Evolutionary conservation across 2,113 vertebrate genomes (phyloP), one percentile per base, ranked within the genome.

Genomic region (Nettapus auritus): DNA sequence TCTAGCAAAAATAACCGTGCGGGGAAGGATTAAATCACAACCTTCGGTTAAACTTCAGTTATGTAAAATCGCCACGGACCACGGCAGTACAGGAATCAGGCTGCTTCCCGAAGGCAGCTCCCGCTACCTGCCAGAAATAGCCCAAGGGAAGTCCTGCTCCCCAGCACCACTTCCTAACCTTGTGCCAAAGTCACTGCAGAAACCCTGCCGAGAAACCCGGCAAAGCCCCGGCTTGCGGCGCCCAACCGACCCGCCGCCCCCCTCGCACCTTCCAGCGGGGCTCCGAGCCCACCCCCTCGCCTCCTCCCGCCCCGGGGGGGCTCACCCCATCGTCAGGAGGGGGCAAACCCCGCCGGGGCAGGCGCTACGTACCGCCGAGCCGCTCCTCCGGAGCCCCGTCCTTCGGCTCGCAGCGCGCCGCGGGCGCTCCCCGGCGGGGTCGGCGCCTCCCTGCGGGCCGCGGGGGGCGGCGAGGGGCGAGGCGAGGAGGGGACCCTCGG

Each of bases 181-280:
- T 97, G 96, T 83, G 88, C 88, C 94, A 96, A 96, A 97, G 95
- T 96, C 96, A 97, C 93, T 94, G 94, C 95, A 94, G 91, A 89
- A 85, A 44, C 42, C 42, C 42, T 44, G 17, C 42, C 42, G 42
- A 44, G 42, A 44, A 44, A 48, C 46, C 46, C 46, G 46, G 46
- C 46, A 21, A 21, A 48, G 46, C 46, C 46, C 46, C 20, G 46
- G 46, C 46, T 48, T 22, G 46, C 20, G 11, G 46, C 46, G 10
- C 11, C 20, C 20, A 48, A 48, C 10, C 46, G 20, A 48, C 46
- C 46, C 20, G 46, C 46, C 46, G 46, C 46, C 21, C 46, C 20
- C 46, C 46, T 11, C 46, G 46, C 46, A 11, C 5, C 46, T 48
- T 48, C 46, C 46, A 48, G 46, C 46, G 46, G 46, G 46, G 46